These are phyloP conservation scores for Penaeus indicus DNA, from an alignment of 1,140 invertebrate genomes.

Conservation along the genomic window DNA sequence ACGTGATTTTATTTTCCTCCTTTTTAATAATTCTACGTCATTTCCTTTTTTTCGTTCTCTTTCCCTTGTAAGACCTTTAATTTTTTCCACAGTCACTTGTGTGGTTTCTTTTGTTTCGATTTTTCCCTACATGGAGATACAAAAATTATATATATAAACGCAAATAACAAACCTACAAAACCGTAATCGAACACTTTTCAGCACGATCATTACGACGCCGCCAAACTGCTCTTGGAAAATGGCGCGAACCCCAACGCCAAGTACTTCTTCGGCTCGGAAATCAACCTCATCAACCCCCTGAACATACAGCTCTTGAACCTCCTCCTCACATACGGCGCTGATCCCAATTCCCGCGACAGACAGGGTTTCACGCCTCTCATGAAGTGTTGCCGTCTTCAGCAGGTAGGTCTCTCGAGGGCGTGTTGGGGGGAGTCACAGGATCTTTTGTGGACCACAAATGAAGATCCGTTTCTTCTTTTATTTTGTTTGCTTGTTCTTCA, in stretches of 20 bases:
- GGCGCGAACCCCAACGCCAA: slow-evolving; percentile 76
- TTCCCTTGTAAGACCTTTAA: too few species aligned
- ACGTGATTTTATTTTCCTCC: not conserved
- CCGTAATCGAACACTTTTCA: slow-evolving; percentile 17
- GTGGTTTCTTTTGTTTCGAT: not conserved
- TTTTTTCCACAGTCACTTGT: too few species aligned
- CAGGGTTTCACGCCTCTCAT: slow-evolving; percentile 88
- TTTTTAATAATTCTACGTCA: too few species aligned
- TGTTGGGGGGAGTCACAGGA: not conserved
- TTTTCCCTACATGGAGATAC: not conserved
- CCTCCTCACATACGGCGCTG: slow-evolving; percentile 85
- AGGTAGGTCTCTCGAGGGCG: slow-evolving; percentile 72
- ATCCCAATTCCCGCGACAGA: slow-evolving; percentile 87
- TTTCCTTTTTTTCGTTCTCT: not conserved
- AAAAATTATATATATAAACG: not conserved
- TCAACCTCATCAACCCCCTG: slow-evolving; percentile 83
- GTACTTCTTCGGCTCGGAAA: slow-evolving; percentile 91
- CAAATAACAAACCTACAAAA: not conserved
- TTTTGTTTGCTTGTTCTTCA: not conserved
- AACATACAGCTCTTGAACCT: slow-evolving; percentile 87
- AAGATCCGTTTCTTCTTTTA: not conserved
- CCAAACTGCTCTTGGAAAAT: slow-evolving; percentile 78
- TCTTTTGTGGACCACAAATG: not conserved
- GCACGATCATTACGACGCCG: slow-evolving; percentile 86
- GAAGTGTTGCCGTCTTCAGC: slow-evolving; percentile 84